phyloP scores from a whole-genome alignment of 2,113 vertebrate genomes.

The Elephas maximus region DNA sequence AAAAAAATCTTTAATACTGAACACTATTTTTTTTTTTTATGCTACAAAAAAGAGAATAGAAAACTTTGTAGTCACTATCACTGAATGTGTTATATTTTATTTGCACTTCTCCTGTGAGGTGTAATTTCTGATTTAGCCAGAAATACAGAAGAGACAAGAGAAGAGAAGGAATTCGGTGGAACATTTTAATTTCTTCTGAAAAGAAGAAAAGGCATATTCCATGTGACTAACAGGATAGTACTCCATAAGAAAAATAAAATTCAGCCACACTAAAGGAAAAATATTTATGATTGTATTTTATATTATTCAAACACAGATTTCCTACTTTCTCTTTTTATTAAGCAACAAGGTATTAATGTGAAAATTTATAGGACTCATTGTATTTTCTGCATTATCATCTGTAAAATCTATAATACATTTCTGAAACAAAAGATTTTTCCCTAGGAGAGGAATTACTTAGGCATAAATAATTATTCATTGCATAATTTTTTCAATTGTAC shows the following conservation, averaged over 20 bases:
- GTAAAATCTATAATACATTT: neutral
- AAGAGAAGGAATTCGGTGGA: neutral
- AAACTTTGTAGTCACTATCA: neutral
- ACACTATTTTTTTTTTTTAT: too few relatives aligned
- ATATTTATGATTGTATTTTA: neutral
- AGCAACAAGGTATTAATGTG: neutral
- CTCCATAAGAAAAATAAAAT: neutral
- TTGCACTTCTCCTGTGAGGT: neutral
- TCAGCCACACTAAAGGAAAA: neutral
- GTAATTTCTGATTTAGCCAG: neutral
- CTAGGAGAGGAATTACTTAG: neutral
- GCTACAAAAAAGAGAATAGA: neutral
- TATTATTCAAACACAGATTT: neutral
- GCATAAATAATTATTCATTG: neutral
- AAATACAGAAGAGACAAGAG: neutral
- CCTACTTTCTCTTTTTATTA: conserved; percentile 23
- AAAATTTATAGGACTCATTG: neutral
- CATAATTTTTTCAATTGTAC: neutral
- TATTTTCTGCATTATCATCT: neutral
- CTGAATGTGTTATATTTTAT: neutral
- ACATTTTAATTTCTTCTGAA: conserved; percentile 39
- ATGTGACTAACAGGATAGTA: neutral
- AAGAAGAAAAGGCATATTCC: neutral
- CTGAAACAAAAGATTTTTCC: neutral
- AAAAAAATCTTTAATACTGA: neutral